phyloP scores from a whole-genome alignment of 2,797 vertebrate genomes.

The Linurgus olivaceus region DNA sequence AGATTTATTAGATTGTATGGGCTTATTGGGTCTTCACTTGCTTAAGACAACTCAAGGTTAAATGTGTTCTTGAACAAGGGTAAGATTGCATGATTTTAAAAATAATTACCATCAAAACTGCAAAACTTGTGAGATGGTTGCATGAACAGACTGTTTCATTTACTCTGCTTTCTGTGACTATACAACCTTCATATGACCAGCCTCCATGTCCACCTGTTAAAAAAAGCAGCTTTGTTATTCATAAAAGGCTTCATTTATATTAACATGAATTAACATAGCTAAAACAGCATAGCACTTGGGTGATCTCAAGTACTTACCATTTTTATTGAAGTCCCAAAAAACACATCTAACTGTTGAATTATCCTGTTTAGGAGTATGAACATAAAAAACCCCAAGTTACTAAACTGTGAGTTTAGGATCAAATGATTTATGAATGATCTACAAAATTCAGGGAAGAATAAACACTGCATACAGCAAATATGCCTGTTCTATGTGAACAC shows the following conservation, averaged over 20 bases:
- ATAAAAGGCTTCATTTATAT: not conserved
- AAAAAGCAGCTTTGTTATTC: slow-evolving; percentile 21
- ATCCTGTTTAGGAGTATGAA: slow-evolving; percentile 65
- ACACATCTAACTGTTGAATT: slow-evolving; percentile 79
- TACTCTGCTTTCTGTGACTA: slow-evolving; percentile 73
- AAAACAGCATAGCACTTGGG: not conserved
- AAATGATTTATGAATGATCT: not conserved
- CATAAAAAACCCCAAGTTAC: not conserved
- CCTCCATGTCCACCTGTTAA: slow-evolving; percentile 83
- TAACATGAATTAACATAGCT: not conserved
- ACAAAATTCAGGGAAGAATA: not conserved
- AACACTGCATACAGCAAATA: not conserved
- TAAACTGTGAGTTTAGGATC: not conserved
- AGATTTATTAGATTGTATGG: not conserved
- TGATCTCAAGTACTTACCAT: slow-evolving; percentile 76
- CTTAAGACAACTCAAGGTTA: not conserved
- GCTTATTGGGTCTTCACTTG: not conserved
- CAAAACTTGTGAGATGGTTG: slow-evolving; percentile 93
- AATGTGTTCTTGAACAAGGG: not conserved
- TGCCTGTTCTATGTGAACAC: not conserved
- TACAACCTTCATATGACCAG: slow-evolving; percentile 86
- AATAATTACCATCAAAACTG: slow-evolving; percentile 86
- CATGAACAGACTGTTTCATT: slow-evolving; percentile 88
- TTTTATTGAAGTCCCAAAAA: slow-evolving; percentile 87
- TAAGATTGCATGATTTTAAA: not conserved